Percentiles rank a stretch among this genome's conserved stretches.
These are phyloP conservation scores for Sesamia inferens DNA, from an alignment of 2,888 invertebrate genomes.

Conservation along the genomic window DNA sequence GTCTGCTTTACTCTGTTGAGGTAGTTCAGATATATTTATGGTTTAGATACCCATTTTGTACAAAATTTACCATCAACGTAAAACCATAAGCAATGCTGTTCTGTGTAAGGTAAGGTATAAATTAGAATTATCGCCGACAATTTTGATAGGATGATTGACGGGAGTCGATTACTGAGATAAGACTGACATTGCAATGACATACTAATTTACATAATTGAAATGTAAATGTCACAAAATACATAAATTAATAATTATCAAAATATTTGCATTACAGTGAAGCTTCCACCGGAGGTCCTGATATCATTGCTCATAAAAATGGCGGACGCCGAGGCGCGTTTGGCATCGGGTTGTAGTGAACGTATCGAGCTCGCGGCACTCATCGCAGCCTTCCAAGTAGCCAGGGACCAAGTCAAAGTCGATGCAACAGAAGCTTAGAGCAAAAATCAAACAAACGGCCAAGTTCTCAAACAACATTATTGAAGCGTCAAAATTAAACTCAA, in stretches of 20 bases:
- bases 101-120: neutral
- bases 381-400: conserved; percentile 95
- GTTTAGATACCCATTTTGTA: neutral
- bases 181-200: neutral
- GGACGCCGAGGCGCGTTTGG: conserved; percentile 96
- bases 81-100: neutral
- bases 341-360: conserved; percentile 96
- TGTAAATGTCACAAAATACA: neutral
- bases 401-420: conserved; percentile 88
- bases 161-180: no score
- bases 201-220: neutral
- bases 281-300: conserved; percentile 94
- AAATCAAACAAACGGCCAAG: neutral
- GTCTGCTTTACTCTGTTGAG: neutral
- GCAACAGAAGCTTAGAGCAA: conserved; percentile 28
- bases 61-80: neutral
- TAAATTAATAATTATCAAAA: neutral
- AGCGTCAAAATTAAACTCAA: neutral
- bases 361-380: conserved; percentile 97
- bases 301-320: conserved; percentile 96
- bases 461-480: neutral
- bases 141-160: neutral
- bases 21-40: neutral
- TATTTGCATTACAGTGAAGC: conserved; percentile 92
- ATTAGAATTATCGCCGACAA: neutral